Evolutionary conservation across 2,113 vertebrate genomes (phyloP).

Genomic region (Mastomys natalensis): DNA sequence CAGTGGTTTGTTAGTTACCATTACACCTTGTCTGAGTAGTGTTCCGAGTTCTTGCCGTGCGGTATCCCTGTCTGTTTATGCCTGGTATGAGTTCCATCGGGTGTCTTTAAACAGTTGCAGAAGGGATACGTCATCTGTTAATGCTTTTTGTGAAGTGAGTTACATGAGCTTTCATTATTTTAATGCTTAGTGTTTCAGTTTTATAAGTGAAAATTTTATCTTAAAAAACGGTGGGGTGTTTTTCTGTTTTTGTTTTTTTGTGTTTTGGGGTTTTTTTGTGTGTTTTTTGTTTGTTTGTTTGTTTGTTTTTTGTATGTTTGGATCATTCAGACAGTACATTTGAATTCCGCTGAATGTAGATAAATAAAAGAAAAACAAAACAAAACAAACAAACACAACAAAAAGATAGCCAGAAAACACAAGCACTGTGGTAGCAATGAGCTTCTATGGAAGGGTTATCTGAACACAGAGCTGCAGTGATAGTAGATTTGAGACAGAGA

Average conservation of each 20-base stretch:
- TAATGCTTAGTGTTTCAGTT: conserved; percentile 90
- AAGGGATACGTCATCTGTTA: conserved; percentile 81
- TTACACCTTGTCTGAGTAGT: conserved; percentile 82
- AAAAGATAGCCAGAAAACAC: neutral
- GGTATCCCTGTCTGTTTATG: conserved; percentile 81
- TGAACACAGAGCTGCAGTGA: neutral
- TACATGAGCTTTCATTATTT: conserved; percentile 88
- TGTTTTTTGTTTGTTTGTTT: too few species aligned
- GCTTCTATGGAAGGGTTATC: neutral
- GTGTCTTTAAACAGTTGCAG: conserved; percentile 80
- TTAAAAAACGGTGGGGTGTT: conserved; percentile 85
- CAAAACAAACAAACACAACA: too few species aligned
- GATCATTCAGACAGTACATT: conserved; percentile 81
- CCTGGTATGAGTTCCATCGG: conserved; percentile 72
- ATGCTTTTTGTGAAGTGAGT: conserved; percentile 89
- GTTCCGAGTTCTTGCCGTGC: conserved; percentile 76
- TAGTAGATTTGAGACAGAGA: neutral
- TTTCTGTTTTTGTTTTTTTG: conserved; percentile 69
- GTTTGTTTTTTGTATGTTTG: conserved; percentile 82
- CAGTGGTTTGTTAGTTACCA: conserved; percentile 85
- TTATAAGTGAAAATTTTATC: conserved; percentile 90
- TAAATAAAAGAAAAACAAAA: conserved; percentile 85
- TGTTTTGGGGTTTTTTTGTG: neutral
- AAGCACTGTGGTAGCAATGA: neutral
- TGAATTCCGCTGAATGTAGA: conserved; percentile 86